A percentile compares a stretch with the other conserved stretches of the same genome.
These are phyloP conservation scores for Ornithoptera alexandrae DNA, from an alignment of 2,888 invertebrate genomes.

Conservation along the genomic window DNA sequence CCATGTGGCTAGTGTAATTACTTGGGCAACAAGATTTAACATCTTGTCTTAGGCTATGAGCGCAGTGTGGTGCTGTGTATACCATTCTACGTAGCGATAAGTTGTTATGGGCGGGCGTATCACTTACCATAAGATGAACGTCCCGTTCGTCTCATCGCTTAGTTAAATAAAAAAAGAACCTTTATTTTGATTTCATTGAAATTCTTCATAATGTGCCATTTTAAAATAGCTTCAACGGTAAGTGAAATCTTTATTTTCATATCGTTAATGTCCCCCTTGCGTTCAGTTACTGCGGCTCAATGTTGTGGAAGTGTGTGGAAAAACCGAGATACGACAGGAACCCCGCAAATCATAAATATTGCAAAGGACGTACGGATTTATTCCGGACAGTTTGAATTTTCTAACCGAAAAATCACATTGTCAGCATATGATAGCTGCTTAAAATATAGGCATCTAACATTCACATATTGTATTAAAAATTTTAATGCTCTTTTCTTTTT, in stretches of 20 bases:
- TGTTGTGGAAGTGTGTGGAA: slow-evolving; percentile 72
- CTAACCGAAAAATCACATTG: slow-evolving; percentile 20
- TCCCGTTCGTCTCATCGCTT: too few species aligned
- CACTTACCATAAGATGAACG: too few species aligned
- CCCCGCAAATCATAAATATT: slow-evolving; percentile 67
- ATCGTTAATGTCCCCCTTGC: slow-evolving; percentile 53
- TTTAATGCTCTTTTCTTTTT: not conserved
- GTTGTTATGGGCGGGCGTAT: too few species aligned
- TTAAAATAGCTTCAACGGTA: not conserved
- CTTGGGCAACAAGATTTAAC: too few species aligned
- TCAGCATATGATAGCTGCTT: not conserved
- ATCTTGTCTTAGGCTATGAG: too few species aligned
- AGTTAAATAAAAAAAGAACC: too few species aligned
- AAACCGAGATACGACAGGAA: slow-evolving; percentile 58
- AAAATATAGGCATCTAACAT: not conserved
- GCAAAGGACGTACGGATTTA: slow-evolving; percentile 52
- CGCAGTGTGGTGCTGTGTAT: too few species aligned
- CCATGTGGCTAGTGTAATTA: too few species aligned
- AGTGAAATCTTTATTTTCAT: slow-evolving; percentile 32
- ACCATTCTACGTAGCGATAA: too few species aligned
- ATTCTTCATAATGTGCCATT: not conserved
- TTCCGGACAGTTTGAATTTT: slow-evolving; percentile 49
- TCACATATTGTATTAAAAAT: not conserved
- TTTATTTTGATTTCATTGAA: too few species aligned
- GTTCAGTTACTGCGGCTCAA: slow-evolving; percentile 62